Percentiles rank a stretch among this genome's conserved stretches.
These are phyloP conservation scores for Orchestes rusci DNA, from an alignment of 2,888 invertebrate genomes.

Conservation along the genomic window DNA sequence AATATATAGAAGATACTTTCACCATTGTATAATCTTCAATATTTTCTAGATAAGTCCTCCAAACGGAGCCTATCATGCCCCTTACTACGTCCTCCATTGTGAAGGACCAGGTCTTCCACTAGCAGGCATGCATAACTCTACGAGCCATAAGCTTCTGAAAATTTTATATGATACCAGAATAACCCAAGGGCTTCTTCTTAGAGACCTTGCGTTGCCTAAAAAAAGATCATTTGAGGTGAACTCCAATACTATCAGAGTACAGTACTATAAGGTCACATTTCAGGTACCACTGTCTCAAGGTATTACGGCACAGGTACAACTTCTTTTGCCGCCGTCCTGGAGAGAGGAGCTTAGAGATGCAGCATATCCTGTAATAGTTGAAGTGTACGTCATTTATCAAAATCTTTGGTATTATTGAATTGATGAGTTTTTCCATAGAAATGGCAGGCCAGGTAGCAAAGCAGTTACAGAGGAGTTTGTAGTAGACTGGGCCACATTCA, in stretches of 20 bases:
- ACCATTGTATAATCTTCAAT: too few species aligned
- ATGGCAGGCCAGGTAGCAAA: conserved; percentile 88
- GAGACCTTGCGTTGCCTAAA: conserved; percentile 75
- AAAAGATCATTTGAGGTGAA: conserved; percentile 65
- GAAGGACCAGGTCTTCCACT: conserved; percentile 88
- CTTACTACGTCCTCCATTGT: conserved; percentile 74
- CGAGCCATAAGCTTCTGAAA: conserved; percentile 67
- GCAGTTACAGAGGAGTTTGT: conserved; percentile 81
- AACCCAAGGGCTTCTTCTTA: conserved; percentile 59
- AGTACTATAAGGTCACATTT: too few species aligned
- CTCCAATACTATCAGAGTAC: too few species aligned
- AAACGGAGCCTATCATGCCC: conserved; percentile 32
- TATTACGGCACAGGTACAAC: conserved; percentile 78
- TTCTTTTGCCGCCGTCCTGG: conserved; percentile 84
- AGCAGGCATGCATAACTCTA: conserved; percentile 69
- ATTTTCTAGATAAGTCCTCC: conserved; percentile 39
- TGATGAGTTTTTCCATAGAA: conserved; percentile 43
- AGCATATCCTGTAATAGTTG: conserved; percentile 81
- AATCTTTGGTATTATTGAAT: neutral
- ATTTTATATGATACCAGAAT: conserved; percentile 22
- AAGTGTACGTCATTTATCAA: conserved; percentile 58
- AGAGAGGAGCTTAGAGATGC: conserved; percentile 78
- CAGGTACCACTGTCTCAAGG: conserved; percentile 75
- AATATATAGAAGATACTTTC: too few species aligned
- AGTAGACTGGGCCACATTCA: conserved; percentile 88